Base-by-base conservation (phyloP, 2,797 vertebrate genomes). In the Anabas testudineus region DNA sequence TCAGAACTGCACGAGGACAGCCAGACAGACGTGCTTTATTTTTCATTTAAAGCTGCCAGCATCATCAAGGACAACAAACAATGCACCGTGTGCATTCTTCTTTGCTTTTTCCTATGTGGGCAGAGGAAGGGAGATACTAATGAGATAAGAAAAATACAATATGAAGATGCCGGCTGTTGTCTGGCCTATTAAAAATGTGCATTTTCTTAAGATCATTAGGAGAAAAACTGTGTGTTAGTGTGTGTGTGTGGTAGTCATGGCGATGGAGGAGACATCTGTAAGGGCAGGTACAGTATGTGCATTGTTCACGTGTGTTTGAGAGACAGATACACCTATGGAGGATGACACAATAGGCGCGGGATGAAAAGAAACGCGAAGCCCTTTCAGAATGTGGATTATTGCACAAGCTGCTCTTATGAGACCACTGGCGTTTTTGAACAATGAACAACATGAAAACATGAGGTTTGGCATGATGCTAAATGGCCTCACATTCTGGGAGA, bases 201-300 rank as follows among this genome's bases (percentile, higher is more conserved):
- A 82, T 78, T 83, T 75, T 76, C 65, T 74, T 64, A 69, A 49
- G 73, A 79, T 77, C 72, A 66, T 77, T 85, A 68, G 57, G 15
- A 26, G 49, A 46, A 55, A 47, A 66, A 53, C 30, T 45, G 36
- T 24, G 21, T 21, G 22, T 10, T 26, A 22, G 39, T 56, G 60
- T 67, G 39, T 56, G 60, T 67, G 67, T 54, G 54, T 30, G 37
- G 66, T 73, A 42, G 56, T 26, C 75, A 74, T 69, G 81, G 73
- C 53, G 64, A 80, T 59, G 32, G 24, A n/a, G 18, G 21, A 6
- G 51, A 48, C 62, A 57, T 59, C 34, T 63, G 37, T 57, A 43
- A 57, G 67, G 51, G 15, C 43, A 48, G 68, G 47, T 49, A 51
- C 18, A n/a, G 28, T 19, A 54, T 75, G 37, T 72, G 42, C 42